phyloP scores from a whole-genome alignment of 2,888 invertebrate species.

The Pelosia muscerda region DNA sequence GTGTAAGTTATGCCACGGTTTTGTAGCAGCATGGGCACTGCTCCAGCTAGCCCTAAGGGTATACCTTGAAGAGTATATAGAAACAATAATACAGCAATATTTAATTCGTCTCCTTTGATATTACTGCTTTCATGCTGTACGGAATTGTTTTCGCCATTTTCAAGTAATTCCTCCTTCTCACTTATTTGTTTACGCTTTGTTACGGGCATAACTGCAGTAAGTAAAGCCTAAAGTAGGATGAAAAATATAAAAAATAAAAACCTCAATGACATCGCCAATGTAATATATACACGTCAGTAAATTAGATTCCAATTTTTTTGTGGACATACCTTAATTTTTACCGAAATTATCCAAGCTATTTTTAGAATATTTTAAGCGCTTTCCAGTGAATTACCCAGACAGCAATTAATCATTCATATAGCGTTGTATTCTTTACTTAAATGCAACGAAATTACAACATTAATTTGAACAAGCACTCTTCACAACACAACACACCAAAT shows the following conservation, averaged over 20 bases:
- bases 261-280: slow-evolving; percentile 54
- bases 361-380: neutral
- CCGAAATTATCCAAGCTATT: slow-evolving; percentile 29
- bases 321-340: slow-evolving; percentile 77
- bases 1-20: slow-evolving; percentile 97
- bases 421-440: neutral
- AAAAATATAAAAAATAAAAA: slow-evolving; percentile 27
- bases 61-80: slow-evolving; percentile 98
- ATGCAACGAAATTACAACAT: neutral
- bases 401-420: slow-evolving; percentile 7
- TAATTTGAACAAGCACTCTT: neutral
- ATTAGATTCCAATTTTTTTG: slow-evolving; percentile 31
- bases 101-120: slow-evolving; percentile 91
- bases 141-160: slow-evolving; percentile 73
- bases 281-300: slow-evolving; percentile 73
- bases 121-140: slow-evolving; percentile 72
- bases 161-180: slow-evolving; percentile 77
- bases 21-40: slow-evolving; percentile 98
- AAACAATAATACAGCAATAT: slow-evolving; percentile 95
- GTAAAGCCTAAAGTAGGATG: slow-evolving; percentile 63
- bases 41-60: slow-evolving; percentile 97
- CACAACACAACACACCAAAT: neutral
- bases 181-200: slow-evolving; percentile 76
- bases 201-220: slow-evolving; percentile 73
- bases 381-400: neutral